Evolutionary conservation across 2,113 vertebrate species (phyloP), one percentile per base, ranked within the genome.

Genomic region (Ptychochromis oligacanthus): DNA sequence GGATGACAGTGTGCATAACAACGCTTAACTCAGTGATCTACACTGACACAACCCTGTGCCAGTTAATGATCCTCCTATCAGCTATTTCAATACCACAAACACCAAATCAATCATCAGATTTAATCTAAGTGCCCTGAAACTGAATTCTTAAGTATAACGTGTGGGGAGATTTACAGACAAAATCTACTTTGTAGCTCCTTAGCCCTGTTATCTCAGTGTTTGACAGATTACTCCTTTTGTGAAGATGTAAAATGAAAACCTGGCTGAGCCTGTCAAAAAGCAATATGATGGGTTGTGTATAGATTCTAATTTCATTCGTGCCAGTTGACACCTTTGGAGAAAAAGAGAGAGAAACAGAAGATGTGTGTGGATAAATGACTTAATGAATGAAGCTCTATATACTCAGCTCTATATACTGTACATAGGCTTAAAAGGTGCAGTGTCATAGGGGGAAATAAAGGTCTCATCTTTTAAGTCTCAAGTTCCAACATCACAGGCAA

Each of bases 291-390:
- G 10, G 12, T 64, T 58, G 28, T 61, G 78, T 43, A 40, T 67
- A 43, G 80, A 75, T 84, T 84, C 52, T 77, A 76, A 85, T 85
- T 83, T 82, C 11, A 26, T 20, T 52, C 62, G 60, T 87, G 70
- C 75, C 80, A 80, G 77, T n/a, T 91, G 79, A 84, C 75, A 82
- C 61, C 77, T 80, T 90, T 78, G 18, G 34, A 75, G 49, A 65
- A 60, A 70, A 79, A 56, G 59, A 62, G 24, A 17, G 17, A 52
- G 65, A 52, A 52, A 26, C 43, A n/a, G 65, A 26, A 36, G 36
- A 36, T 36, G 36, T 67, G 26, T 22, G 14, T 49, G 40, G 22
- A 22, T 1, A 46, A 36, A 52, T 13, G 46, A 72, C 49, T 34
- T 72, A 46, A 28, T 54, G 4, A 54, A 54, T 54, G 52, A 72